phyloP scores from a whole-genome alignment of 2,113 vertebrate genomes.

The Xiphias gladius region DNA sequence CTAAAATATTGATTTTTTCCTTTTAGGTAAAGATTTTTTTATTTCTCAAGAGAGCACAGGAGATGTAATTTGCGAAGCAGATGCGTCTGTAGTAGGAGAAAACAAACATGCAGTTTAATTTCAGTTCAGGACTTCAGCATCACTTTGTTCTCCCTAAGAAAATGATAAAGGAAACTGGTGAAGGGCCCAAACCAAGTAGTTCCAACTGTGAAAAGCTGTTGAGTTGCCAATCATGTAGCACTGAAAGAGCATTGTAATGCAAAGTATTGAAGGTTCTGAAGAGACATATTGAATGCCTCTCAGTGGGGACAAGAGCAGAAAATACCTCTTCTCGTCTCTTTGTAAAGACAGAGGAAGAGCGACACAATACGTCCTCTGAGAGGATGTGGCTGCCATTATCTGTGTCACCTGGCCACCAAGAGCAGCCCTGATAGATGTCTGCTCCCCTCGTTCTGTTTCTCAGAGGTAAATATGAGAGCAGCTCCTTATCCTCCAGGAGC shows the following conservation, averaged over 20 bases:
- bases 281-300: not conserved
- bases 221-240: not conserved
- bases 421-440: constrained; percentile 48
- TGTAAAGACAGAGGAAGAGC: not conserved
- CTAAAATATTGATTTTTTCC: no score
- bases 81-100: no score
- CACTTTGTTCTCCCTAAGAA: no score
- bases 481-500: constrained; percentile 60
- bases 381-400: constrained; percentile 69
- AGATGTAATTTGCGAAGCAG: no score
- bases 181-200: no score
- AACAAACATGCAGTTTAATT: no score
- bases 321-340: not conserved
- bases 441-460: constrained; percentile 52
- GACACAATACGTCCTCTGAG: constrained; percentile 28
- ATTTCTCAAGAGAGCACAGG: no score
- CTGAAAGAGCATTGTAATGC: not conserved
- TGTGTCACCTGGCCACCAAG: constrained; percentile 55
- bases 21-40: no score
- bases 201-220: no score
- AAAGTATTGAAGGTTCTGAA: not conserved
- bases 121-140: not conserved
- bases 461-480: constrained; percentile 73
- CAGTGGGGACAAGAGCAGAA: no score
- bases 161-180: not conserved